Base-by-base conservation (phyloP, 2,113 vertebrate species). In the Sigmodon hispidus region DNA sequence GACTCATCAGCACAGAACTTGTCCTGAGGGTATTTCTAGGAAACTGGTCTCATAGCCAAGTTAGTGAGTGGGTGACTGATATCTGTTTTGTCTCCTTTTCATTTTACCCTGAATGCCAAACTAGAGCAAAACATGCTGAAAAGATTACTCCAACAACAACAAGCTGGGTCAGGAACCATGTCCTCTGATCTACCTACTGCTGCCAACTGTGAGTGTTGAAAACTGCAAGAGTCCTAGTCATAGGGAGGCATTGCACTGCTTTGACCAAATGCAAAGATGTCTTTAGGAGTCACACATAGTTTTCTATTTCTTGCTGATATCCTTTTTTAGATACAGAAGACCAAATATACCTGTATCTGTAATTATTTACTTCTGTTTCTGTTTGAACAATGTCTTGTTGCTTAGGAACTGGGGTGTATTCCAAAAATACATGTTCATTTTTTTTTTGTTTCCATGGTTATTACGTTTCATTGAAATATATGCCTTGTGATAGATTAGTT, bases 361-460 rank as follows among this genome's bases (percentile, higher is more conserved):
- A 93, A 96, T 97, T 92, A 92, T 22, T 92, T 57, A 69, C 48
- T 29, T 94, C 94, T 83, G 93, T 89, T 90, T 95, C 52, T 91
- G 22, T 89, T 94, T 73, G 90, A 97, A 94, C 81, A 90, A 40
- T 94, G 88, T 50, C 93, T 81, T 50, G 92, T 97, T 95, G 96
- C 94, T 87, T 96, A 96, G 96, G 92, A 95, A 97, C 94, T 43
- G 48, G 80, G 19, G 69, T 90, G 81, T 96, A 43, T 69, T 77
- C 72, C 81, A 79, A 93, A 94, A 94, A 95, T 95, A 95, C 26
- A 77, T 83, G 76, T 89, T 94, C 45, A 34, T 73, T 21, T 84
- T 69, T 79, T 72, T 87, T 80, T 40, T 90, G 45, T 45, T 90
- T 76, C 92, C 94, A 36, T 92, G 87, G 94, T 94, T 94, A 86